Percentiles rank a stretch among this genome's conserved stretches.
phyloP scores from a whole-genome alignment of 2,797 vertebrate genomes.

The Pseudocheirus occidentalis region DNA sequence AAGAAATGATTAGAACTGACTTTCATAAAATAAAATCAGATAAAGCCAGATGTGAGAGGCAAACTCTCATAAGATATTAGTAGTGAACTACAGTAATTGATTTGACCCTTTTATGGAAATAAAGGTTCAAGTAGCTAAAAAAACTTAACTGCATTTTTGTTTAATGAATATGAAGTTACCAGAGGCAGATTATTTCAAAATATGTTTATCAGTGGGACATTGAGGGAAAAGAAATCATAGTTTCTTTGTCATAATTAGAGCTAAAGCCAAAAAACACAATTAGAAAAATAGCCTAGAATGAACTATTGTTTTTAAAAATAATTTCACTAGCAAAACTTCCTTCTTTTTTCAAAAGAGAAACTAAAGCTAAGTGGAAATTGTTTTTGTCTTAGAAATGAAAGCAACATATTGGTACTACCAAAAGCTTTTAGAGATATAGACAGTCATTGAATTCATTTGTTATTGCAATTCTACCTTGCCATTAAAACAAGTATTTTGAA shows the following conservation, averaged over 20 bases:
- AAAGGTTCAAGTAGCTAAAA: conserved; percentile 45
- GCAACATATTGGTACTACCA: conserved; percentile 47
- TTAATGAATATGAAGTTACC: conserved; percentile 45
- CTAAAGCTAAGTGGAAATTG: conserved; percentile 68
- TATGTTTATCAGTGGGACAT: conserved; percentile 46
- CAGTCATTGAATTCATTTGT: conserved; percentile 70
- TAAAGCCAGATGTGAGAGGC: conserved; percentile 66
- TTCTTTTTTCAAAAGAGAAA: conserved; percentile 63
- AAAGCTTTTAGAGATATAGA: conserved; percentile 57
- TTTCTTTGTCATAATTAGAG: conserved; percentile 41
- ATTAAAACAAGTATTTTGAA: conserved; percentile 71
- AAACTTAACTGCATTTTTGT: conserved; percentile 10
- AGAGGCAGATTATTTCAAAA: conserved; percentile 33
- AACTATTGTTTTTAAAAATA: conserved; percentile 57
- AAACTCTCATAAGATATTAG: conserved; percentile 66
- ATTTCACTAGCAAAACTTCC: conserved; percentile 60
- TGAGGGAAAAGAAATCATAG: conserved; percentile 62
- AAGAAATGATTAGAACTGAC: conserved; percentile 63
- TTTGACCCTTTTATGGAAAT: conserved; percentile 71
- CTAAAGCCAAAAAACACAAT: conserved; percentile 15
- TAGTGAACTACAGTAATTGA: conserved; percentile 52
- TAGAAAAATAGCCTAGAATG: conserved; percentile 64
- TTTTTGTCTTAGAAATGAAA: conserved; percentile 40
- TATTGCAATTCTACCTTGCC: conserved; percentile 70
- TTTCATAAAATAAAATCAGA: conserved; percentile 69